Base-by-base conservation (phyloP, 2,888 invertebrate genomes). In the Tenthredo distinguenda region DNA sequence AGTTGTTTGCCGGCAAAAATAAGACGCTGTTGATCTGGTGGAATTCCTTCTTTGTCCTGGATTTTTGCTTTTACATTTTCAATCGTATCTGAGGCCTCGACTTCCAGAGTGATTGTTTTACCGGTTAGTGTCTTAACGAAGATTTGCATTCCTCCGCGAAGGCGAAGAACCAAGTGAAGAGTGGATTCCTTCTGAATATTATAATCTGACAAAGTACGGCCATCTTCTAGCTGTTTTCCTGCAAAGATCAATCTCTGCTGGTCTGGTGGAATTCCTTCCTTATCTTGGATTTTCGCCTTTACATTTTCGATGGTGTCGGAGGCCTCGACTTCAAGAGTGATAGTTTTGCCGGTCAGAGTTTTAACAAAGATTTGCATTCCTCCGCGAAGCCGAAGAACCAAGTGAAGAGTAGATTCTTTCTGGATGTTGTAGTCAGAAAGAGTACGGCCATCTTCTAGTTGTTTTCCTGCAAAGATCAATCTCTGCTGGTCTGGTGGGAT, bases 121-220 rank as follows among this genome's bases (percentile, higher is more conserved):
- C 89, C 89, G 0, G 88, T 88, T 31, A 88, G 34, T 1, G 88
- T 88, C 71, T 90, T 90, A 3, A 90, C 89, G 9, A 90, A 76
- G 86, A 90, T 90, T 87, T 90, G 90, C 90, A 90, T 90, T 0
- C 91, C 91, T 65, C 91, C 91, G 6, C 91, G 82, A 0, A 91
- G 87, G 0, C 91, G 84, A 0, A 91, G 86, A 0, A 91, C 91
- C 6, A 91, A 82, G 34, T 91, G 91, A 0, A 91, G 86, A 0
- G 91, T 91, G 0, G 90, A 90, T n/a, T 91, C 91, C 1, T 91
- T 91, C 12, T 91, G 91, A 10, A 91, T 91, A 0, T 90, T 91
- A 0, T 91, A 91, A 0, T 91, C 91, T 0, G 91, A 91, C 0
- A 91, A 50, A 0, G 91, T 91, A 0, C 91, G 88, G 0, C 91